Conservation (phyloP, 2,113 vertebrate species). For the Regulus satrapa region DNA sequence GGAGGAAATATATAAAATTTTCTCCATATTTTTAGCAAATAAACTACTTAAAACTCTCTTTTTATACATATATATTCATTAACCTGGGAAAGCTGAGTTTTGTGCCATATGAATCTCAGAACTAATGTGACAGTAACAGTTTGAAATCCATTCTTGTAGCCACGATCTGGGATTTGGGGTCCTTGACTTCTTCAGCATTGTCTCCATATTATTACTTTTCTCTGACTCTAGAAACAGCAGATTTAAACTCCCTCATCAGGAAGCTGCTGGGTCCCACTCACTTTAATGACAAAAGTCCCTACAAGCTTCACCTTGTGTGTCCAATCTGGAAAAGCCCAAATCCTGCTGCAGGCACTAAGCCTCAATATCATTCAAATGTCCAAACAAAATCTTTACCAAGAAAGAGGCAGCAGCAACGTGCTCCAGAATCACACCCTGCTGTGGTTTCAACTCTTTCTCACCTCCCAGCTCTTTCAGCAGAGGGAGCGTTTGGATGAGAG, state of each 20-base stretch:
- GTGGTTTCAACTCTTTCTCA: not conserved
- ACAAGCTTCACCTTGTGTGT: not conserved
- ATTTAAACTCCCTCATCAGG: not conserved
- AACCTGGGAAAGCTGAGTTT: not conserved
- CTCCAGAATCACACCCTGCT: not conserved
- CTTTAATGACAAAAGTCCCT: not conserved
- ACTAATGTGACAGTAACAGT: not conserved
- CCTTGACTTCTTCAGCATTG: not conserved
- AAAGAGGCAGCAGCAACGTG: not conserved
- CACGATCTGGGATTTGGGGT: not conserved
- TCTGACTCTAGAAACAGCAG: not conserved
- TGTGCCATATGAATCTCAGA: not conserved
- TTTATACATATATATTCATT: not conserved
- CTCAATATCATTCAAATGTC: accelerated
- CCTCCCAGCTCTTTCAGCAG: not conserved
- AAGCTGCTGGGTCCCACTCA: not conserved
- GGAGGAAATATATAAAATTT: not conserved
- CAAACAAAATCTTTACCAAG: not conserved
- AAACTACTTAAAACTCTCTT: not conserved
- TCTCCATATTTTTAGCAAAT: not conserved
- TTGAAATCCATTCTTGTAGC: not conserved
- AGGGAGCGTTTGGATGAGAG: not conserved
- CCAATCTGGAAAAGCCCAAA: not conserved
- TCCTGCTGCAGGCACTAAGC: not conserved
- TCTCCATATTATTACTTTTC: not conserved